Evolutionary conservation across 2,113 vertebrate species (phyloP).

Genomic region (Epinephelus lanceolatus): DNA sequence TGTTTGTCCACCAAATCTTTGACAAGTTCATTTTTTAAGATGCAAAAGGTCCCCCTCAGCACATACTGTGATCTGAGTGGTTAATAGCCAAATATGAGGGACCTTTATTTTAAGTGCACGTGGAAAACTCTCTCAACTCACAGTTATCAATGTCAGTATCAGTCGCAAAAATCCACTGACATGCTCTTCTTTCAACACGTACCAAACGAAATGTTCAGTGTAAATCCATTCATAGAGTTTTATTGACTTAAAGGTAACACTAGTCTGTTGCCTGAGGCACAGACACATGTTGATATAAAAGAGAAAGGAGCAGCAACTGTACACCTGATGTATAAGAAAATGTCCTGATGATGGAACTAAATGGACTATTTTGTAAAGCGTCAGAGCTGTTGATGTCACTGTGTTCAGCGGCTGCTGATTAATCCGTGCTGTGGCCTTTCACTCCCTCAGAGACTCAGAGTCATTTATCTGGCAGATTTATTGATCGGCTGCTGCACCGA

Average conservation of each 20-base stretch:
- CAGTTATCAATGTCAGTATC: not conserved
- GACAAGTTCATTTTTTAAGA: not conserved
- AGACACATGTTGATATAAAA: not conserved
- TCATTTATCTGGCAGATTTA: conserved; percentile 78
- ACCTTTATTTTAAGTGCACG: not conserved
- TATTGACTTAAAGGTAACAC: too few species aligned
- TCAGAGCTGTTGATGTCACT: conserved; percentile 46
- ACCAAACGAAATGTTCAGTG: not conserved
- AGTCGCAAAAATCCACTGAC: not conserved
- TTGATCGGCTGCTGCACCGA: conserved; percentile 61
- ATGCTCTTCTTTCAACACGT: not conserved
- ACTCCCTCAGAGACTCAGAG: conserved; percentile 38
- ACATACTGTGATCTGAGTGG: not conserved
- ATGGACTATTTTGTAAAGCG: conserved; percentile 40
- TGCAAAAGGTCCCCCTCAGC: not conserved
- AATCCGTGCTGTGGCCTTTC: conserved; percentile 81
- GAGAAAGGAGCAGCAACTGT: not conserved
- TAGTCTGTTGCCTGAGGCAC: not conserved
- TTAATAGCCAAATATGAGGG: not conserved
- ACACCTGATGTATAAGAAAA: conserved; percentile 27
- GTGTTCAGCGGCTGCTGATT: conserved; percentile 64
- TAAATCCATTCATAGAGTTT: not conserved
- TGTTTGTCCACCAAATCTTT: not conserved
- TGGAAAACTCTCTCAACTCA: not conserved
- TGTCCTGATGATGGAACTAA: conserved; percentile 28